Conservation (phyloP, 2,888 invertebrate genomes). For the Biston betularia region DNA sequence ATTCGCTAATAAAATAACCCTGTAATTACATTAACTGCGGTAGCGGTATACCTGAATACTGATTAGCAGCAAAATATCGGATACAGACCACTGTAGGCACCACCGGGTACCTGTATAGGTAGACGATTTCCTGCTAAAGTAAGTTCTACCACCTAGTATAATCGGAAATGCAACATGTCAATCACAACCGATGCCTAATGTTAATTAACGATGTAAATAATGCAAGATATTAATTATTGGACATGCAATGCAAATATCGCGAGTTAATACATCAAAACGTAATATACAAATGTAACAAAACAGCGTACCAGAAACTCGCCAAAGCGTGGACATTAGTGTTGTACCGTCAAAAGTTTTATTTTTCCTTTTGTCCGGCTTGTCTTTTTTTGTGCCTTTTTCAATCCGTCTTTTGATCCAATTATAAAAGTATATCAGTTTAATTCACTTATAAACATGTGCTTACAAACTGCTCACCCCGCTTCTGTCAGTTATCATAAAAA, state of each 20-base stretch:
- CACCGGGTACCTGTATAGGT: too few relatives aligned
- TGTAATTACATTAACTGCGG: too few relatives aligned
- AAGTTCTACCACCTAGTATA: background rate
- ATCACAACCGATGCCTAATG: conserved; percentile 6
- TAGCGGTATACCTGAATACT: too few relatives aligned
- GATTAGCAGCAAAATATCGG: too few relatives aligned
- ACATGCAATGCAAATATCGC: conserved; percentile 31
- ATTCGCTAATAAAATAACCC: too few relatives aligned
- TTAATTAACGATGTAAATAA: background rate
- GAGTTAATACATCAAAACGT: conserved; percentile 45
- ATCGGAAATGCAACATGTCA: conserved; percentile 5
- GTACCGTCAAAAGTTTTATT: conserved; percentile 16
- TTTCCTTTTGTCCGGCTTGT: background rate
- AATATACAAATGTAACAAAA: conserved; percentile 50
- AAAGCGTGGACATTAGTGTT: conserved; percentile 54
- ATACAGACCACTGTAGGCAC: too few relatives aligned
- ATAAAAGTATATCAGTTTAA: too few relatives aligned
- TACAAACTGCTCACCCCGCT: too few relatives aligned
- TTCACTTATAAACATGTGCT: too few relatives aligned
- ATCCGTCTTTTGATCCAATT: background rate
- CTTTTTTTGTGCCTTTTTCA: background rate
- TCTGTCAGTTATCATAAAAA: too few relatives aligned
- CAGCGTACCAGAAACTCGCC: conserved; percentile 61
- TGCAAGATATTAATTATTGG: background rate
- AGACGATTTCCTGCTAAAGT: background rate